A percentile compares a stretch with the other conserved stretches of the same genome.
Evolutionary conservation across 2,797 vertebrate species (phyloP).

Genomic region (Sylvia borin): DNA sequence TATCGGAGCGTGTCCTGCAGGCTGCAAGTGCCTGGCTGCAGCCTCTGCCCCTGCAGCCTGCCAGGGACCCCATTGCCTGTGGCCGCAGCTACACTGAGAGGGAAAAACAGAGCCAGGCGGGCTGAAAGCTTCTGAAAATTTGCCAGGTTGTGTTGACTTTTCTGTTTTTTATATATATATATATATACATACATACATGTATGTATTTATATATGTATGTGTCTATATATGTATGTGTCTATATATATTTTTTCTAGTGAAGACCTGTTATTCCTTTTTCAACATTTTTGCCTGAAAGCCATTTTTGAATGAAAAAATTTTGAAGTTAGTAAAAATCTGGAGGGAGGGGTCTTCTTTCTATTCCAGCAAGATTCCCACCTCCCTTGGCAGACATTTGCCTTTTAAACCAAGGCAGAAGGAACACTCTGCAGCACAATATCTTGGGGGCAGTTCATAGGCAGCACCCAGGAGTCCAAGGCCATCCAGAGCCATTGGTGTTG

Average conservation of each 20-base stretch:
- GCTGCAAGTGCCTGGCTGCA: fast-evolving
- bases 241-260: background rate
- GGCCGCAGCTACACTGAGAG: fast-evolving
- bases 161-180: too few relatives aligned
- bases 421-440: fast-evolving
- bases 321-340: background rate
- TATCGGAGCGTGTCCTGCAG: fast-evolving
- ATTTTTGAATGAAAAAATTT: too few relatives aligned
- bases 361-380: background rate
- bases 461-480: background rate
- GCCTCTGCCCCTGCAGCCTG: background rate
- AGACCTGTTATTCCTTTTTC: background rate
- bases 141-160: background rate
- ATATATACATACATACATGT: too few relatives aligned
- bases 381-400: background rate
- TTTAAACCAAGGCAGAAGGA: background rate
- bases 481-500: background rate
- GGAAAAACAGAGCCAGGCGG: background rate
- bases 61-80: background rate
- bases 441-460: fast-evolving
- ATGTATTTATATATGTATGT: fast-evolving
- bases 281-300: background rate
- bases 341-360: background rate
- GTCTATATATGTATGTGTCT: fast-evolving
- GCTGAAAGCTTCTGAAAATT: background rate